Percentiles rank a stretch among this genome's conserved stretches.
Evolutionary conservation across 1,140 invertebrate genomes (phyloP).

Genomic region (Proctacanthus coquilletti): DNA sequence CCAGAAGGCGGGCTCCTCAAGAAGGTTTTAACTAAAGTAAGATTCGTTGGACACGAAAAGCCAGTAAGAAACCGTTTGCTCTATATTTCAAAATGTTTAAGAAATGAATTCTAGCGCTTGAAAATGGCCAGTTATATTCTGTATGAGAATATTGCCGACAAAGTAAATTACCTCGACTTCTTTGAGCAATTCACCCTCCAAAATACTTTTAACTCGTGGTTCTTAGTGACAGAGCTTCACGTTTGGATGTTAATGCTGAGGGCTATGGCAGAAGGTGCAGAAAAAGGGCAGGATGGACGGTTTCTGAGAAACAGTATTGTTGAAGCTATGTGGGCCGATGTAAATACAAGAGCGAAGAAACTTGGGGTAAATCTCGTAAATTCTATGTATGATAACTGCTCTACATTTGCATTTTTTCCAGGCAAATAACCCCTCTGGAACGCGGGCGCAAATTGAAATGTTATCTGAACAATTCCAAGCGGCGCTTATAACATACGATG

Average conservation of each 20-base stretch:
- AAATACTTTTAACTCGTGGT: conserved; percentile 75
- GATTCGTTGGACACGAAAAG: too few species aligned
- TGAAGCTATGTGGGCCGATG: conserved; percentile 67
- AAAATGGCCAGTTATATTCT: conserved; percentile 41
- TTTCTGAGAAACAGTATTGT: conserved; percentile 55
- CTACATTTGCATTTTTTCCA: conserved; percentile 17
- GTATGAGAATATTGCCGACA: conserved; percentile 46
- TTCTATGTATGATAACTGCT: background rate
- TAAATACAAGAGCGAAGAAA: conserved; percentile 49
- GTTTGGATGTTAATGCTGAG: conserved; percentile 66
- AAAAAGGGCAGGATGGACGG: conserved; percentile 42
- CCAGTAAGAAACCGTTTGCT: too few species aligned
- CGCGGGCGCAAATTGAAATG: conserved; percentile 39
- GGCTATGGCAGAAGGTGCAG: conserved; percentile 54
- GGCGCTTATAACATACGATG: conserved; percentile 71
- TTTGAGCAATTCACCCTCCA: conserved; percentile 50
- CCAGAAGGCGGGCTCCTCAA: too few species aligned
- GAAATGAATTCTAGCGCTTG: conserved; percentile 41
- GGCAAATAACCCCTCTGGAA: conserved; percentile 38
- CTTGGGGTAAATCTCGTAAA: conserved; percentile 41
- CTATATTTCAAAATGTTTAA: too few species aligned
- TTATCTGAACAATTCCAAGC: conserved; percentile 66
- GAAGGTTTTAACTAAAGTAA: too few species aligned
- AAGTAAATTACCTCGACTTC: conserved; percentile 41
- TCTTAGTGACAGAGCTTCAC: conserved; percentile 65